Conservation (phyloP, 2,888 invertebrate species). For the Campopleginae sp. region DNA sequence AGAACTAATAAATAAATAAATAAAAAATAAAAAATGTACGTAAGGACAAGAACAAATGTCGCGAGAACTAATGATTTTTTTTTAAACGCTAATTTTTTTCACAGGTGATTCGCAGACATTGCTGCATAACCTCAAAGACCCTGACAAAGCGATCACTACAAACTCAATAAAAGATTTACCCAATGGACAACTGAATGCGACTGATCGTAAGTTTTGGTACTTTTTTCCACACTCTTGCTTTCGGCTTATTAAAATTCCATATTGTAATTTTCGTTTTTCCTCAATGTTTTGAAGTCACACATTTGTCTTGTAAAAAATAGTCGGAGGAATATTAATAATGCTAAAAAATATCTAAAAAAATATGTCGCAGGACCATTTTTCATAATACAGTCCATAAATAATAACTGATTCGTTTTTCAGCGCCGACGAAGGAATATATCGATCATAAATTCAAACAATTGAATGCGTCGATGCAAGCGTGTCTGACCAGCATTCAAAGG, state of each 20-base stretch:
- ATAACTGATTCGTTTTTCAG: conserved; percentile 3
- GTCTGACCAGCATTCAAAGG: neutral
- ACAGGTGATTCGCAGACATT: neutral
- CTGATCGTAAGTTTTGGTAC: neutral
- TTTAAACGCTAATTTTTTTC: neutral
- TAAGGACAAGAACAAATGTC: neutral
- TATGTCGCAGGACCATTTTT: neutral
- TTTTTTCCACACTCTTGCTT: neutral
- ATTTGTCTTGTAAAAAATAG: neutral
- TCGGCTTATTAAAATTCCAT: neutral
- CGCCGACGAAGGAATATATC: neutral
- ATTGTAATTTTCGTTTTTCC: neutral
- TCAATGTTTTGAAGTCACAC: neutral
- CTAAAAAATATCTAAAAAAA: neutral
- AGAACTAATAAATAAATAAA: neutral
- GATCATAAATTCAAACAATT: conserved; percentile 7
- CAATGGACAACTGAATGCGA: neutral
- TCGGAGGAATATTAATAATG: neutral
- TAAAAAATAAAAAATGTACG: no score
- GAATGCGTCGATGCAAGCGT: neutral
- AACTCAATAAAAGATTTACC: neutral
- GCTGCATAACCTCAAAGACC: neutral
- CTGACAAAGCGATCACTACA: neutral
- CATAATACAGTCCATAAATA: neutral
- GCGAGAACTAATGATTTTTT: neutral